These are phyloP conservation scores for Vanacampus margaritifer DNA, from an alignment of 2,113 vertebrate genomes.

Conservation along the genomic window DNA sequence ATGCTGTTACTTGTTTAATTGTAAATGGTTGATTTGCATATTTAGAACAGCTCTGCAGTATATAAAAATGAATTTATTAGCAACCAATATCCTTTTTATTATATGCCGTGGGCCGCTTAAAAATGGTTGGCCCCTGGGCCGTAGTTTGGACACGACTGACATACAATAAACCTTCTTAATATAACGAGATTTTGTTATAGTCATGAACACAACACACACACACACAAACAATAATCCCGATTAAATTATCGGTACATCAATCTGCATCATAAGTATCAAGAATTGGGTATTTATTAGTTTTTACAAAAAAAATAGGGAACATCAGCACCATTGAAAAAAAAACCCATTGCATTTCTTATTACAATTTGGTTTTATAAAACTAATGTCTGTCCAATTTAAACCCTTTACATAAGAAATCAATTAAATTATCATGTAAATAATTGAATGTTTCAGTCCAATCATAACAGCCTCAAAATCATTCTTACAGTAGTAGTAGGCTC, in stretches of 20 bases:
- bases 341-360: conserved; percentile 39
- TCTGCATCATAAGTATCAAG: conserved; percentile 34
- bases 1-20: no score
- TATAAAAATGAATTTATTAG: no score
- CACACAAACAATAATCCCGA: conserved; percentile 36
- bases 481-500: conserved; percentile 63
- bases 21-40: no score
- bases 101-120: no score
- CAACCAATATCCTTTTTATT: no score
- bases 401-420: conserved; percentile 34
- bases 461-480: conserved; percentile 59
- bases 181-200: not conserved
- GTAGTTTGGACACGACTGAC: no score
- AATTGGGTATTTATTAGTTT: conserved; percentile 44
- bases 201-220: conserved; percentile 25
- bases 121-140: no score
- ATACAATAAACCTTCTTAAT: no score
- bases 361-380: conserved; percentile 27
- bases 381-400: conserved; percentile 16
- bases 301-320: conserved; percentile 46
- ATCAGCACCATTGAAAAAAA: conserved; percentile 37
- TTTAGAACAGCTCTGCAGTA: no score
- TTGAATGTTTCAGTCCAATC: conserved; percentile 45
- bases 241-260: conserved; percentile 56
- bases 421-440: conserved; percentile 59